These are phyloP conservation scores for Drosophila kuntzei DNA, from an alignment of 2,888 invertebrate genomes.

Conservation along the genomic window DNA sequence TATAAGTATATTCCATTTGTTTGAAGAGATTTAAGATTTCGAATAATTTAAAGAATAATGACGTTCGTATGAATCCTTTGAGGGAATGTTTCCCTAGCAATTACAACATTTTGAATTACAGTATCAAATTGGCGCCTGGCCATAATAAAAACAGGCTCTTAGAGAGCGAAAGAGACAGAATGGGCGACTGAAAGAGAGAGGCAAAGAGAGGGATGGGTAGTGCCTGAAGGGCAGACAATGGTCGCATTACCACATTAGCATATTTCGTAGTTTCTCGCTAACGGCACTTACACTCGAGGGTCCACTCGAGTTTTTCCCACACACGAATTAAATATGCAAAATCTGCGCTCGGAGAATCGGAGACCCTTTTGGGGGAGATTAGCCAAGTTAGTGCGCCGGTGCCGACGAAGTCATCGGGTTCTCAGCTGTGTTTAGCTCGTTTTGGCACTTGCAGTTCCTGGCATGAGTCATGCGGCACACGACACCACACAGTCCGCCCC, in stretches of 20 bases:
- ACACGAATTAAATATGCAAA: neutral
- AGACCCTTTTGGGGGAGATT: conserved; percentile 2
- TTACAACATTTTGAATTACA: conserved; percentile 46
- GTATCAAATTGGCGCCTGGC: conserved; percentile 60
- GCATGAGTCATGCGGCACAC: conserved; percentile 65
- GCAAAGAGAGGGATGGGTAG: neutral
- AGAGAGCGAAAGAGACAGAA: neutral
- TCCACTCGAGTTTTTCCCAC: conserved; percentile 41
- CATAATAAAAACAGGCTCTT: conserved; percentile 31
- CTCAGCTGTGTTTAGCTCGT: conserved; percentile 23
- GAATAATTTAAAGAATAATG: neutral
- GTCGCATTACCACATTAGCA: conserved; percentile 63
- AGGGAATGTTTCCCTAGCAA: conserved; percentile 26
- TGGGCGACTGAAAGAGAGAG: neutral
- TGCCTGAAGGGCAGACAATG: neutral
- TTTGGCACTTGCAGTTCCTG: conserved; percentile 57
- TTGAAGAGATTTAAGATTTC: neutral
- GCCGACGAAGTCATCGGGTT: conserved; percentile 51
- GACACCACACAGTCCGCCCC: neutral
- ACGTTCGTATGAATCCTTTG: neutral
- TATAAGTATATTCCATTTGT: neutral
- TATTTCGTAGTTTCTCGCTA: conserved; percentile 25
- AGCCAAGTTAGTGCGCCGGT: conserved; percentile 60
- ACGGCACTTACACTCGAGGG: conserved; percentile 39
- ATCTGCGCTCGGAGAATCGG: conserved; percentile 15